Conservation (phyloP, 2,797 vertebrate genomes). For the Spea hammondii region DNA sequence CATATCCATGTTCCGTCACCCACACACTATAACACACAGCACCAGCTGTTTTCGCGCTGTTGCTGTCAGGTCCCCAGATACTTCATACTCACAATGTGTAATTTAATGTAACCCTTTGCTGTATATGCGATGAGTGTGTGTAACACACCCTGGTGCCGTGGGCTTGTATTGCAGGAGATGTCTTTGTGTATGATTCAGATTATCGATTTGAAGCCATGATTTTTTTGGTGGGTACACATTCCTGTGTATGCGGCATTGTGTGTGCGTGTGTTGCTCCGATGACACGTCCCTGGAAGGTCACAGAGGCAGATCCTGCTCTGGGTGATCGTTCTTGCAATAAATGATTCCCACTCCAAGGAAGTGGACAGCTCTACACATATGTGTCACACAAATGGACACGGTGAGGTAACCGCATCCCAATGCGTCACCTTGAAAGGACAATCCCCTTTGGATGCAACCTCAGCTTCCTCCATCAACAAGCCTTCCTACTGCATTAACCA, state of each 20-base stretch:
- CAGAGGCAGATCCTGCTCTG: conserved; percentile 2
- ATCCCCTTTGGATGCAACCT: background rate
- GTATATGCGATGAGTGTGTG: background rate
- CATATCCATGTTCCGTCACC: background rate
- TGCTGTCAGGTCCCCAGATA: conserved; percentile 21
- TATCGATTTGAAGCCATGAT: background rate
- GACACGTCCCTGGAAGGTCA: background rate
- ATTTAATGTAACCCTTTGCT: conserved; percentile 35
- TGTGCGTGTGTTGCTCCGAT: background rate
- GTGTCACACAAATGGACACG: background rate
- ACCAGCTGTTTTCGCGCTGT: conserved; percentile 27
- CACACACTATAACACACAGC: background rate
- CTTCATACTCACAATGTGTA: conserved; percentile 13
- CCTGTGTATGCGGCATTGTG: conserved; percentile 17
- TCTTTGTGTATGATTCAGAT: background rate
- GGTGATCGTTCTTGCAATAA: background rate
- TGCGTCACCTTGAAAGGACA: conserved; percentile 29
- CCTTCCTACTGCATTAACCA: background rate
- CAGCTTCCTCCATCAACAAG: background rate
- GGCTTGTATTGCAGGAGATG: background rate
- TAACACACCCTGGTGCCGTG: background rate
- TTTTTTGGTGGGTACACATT: background rate
- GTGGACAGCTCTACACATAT: background rate
- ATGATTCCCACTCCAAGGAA: background rate
- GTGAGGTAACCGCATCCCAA: background rate